Evolutionary conservation across 1,140 invertebrate species (phyloP), one percentile per base, ranked within the genome.

Genomic region (Leptopilina boulardi): DNA sequence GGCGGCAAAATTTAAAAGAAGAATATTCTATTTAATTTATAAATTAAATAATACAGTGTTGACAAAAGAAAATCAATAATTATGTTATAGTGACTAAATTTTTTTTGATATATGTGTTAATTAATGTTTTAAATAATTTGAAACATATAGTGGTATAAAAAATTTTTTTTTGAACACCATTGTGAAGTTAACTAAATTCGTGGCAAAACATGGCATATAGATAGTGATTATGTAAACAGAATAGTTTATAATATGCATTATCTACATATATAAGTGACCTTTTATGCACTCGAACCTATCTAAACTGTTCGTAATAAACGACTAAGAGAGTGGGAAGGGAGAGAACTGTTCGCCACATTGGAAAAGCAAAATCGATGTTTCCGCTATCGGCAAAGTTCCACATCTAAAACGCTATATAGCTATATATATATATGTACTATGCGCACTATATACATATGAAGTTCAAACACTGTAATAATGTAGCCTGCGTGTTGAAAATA

Each of bases 361-460:
- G 44, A 23, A 54, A 76, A 19, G 51, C 13, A 41, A 76, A 76
- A 71, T 47, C 26, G 42, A 71, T 71, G 70, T 73, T 74, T 56
- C 73, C 26, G 56, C 26, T 56, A 74, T 56, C 34, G 51, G 41
- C 51, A 76, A 76, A 66, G 59, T 66, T 23, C 11, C 59, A 54
- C 51, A 21, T 54, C 18, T 54, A 18, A 54, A 38, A 38, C 34
- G 34, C 21, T 21, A 54, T 21, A 66, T 66, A 30, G 21, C 23
- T 15, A 3, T 13, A n/a, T 21, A 54, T 21, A 66, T 66, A 30
- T 10, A 10, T 15, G 13, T 13, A n/a, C 26, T 6, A 23, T 66
- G 26, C 26, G 59, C 59, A 26, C 59, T 30, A 66, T n/a, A n/a
- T n/a, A n/a, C n/a, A n/a, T n/a, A n/a, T 66, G 59, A 30, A 66